A percentile compares a stretch with the other conserved stretches of the same genome.
These are phyloP conservation scores for Hypsibius dujardini DNA, from an alignment of 1,140 invertebrate genomes.

Conservation along the genomic window DNA sequence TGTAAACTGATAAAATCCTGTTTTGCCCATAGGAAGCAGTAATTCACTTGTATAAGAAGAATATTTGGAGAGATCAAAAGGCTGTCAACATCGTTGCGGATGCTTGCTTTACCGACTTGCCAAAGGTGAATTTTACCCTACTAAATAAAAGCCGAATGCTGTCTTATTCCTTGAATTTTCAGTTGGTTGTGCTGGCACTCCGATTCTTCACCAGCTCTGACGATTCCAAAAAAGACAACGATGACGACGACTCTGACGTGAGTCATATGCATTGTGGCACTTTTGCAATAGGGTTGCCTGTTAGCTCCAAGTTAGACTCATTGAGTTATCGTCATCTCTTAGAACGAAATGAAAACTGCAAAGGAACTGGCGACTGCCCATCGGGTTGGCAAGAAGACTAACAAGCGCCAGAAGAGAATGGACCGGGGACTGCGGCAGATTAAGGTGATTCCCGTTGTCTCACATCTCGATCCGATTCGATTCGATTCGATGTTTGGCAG, in stretches of 20 bases:
- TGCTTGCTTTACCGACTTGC: slow-evolving; percentile 79
- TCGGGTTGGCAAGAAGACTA: slow-evolving; percentile 86
- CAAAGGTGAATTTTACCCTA: slow-evolving; percentile 54
- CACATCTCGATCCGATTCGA: too few relatives aligned
- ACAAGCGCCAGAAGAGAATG: slow-evolving; percentile 78
- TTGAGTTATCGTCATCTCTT: too few relatives aligned
- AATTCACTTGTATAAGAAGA: slow-evolving; percentile 85
- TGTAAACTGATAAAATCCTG: too few relatives aligned
- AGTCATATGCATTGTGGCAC: too few relatives aligned
- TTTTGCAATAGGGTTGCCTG: too few relatives aligned
- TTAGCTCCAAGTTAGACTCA: too few relatives aligned
- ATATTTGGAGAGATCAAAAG: slow-evolving; percentile 92
- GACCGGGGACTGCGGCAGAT: slow-evolving; percentile 48
- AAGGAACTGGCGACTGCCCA: slow-evolving; percentile 69
- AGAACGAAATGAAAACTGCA: slow-evolving; percentile 43
- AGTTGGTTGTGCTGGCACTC: slow-evolving; percentile 68
- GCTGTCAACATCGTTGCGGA: slow-evolving; percentile 91
- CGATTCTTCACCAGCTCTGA: slow-evolving; percentile 86
- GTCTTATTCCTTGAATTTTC: slow-evolving; percentile 24
- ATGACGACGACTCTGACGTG: too few relatives aligned
- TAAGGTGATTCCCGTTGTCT: slow-evolving; percentile 26
- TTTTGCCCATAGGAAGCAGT: slow-evolving; percentile 53
- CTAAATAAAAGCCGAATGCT: too few relatives aligned
- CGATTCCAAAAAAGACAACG: slow-evolving; percentile 46
- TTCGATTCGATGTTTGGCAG: too few relatives aligned